Percentiles rank a stretch among this genome's conserved stretches.
These are phyloP conservation scores for Julus scandinavius DNA, from an alignment of 2,888 invertebrate genomes.

Conservation along the genomic window DNA sequence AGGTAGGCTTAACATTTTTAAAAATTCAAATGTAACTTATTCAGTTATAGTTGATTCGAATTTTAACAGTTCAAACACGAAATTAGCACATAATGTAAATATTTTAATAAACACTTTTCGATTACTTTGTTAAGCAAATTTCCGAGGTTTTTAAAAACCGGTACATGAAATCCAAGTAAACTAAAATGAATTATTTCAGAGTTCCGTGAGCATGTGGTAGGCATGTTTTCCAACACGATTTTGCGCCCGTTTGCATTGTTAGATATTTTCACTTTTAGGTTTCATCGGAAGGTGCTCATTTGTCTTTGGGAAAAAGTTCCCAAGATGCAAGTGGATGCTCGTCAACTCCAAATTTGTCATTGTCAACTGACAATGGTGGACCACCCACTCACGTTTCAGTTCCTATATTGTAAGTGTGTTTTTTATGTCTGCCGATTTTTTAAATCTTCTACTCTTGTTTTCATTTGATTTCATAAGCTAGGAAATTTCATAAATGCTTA, in stretches of 20 bases:
- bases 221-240: background rate
- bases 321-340: constrained; percentile 17
- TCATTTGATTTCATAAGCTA: background rate
- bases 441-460: background rate
- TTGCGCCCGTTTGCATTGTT: background rate
- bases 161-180: too few species aligned
- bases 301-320: background rate
- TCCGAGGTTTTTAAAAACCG: too few species aligned
- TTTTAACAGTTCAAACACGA: background rate
- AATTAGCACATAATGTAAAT: background rate
- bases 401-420: constrained; percentile 59
- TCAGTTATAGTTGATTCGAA: too few species aligned
- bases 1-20: constrained; percentile 8
- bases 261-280: background rate
- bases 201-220: too few species aligned
- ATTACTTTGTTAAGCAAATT: too few species aligned
- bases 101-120: too few species aligned
- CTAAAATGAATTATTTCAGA: too few species aligned
- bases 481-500: background rate
- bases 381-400: constrained; percentile 60
- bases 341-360: constrained; percentile 49
- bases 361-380: constrained; percentile 3
- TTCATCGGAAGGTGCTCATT: background rate
- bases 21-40: background rate
- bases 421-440: background rate